Evolutionary conservation across 2,113 vertebrate genomes (phyloP).

Genomic region (Hemiprocne comata): DNA sequence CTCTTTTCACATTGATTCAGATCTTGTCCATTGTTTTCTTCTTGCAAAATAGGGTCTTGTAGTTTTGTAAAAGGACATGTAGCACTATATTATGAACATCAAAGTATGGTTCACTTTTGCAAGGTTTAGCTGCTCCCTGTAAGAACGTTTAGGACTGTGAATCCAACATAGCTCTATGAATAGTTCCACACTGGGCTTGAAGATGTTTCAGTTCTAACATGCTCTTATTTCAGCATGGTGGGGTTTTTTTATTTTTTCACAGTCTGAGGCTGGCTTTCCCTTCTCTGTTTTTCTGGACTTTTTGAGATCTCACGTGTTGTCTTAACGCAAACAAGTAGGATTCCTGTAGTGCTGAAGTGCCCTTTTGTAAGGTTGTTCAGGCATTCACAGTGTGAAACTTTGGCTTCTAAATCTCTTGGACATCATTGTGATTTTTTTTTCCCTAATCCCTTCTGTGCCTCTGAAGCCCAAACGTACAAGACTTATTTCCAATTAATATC

Average conservation of each 20-base stretch:
- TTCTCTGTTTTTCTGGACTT: neutral
- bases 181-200: neutral
- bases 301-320: neutral
- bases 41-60: fast-evolving
- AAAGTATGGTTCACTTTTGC: neutral
- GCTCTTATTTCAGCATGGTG: neutral
- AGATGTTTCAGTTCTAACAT: neutral
- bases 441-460: neutral
- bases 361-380: fast-evolving
- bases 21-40: neutral
- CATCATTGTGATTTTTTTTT: neutral
- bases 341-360: neutral
- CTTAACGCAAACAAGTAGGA: fast-evolving
- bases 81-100: fast-evolving
- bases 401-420: neutral
- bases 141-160: neutral
- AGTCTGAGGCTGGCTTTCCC: neutral
- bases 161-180: neutral
- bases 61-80: neutral
- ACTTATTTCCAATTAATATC: constrained; percentile 47
- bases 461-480: neutral
- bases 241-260: neutral
- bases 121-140: neutral
- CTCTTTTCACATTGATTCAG: neutral
- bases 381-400: neutral